Percentiles rank a stretch among this genome's conserved stretches.
These are phyloP conservation scores for Melikaiella ostensackeni DNA, from an alignment of 2,888 invertebrate genomes.

Conservation along the genomic window DNA sequence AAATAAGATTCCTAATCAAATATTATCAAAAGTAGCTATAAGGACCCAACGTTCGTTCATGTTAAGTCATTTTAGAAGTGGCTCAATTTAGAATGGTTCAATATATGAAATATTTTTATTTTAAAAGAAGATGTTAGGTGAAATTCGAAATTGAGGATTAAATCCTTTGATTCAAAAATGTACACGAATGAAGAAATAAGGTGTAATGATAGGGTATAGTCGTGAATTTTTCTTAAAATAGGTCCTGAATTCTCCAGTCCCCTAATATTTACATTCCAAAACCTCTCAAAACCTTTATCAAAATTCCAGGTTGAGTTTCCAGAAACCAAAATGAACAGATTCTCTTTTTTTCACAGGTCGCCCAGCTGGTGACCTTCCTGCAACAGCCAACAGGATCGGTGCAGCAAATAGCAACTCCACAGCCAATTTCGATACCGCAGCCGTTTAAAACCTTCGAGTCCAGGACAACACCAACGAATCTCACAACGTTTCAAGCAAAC, in stretches of 20 bases:
- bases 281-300: too few species aligned
- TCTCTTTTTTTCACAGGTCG: conserved; percentile 78
- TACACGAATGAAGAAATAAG: too few species aligned
- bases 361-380: conserved; percentile 87
- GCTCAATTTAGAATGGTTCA: too few species aligned
- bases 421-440: conserved; percentile 73
- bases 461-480: conserved; percentile 69
- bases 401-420: conserved; percentile 77
- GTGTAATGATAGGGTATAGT: background rate
- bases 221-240: background rate
- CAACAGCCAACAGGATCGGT: conserved; percentile 79
- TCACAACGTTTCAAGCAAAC: conserved; percentile 73
- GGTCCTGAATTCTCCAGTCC: background rate
- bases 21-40: too few species aligned
- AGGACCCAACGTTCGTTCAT: too few species aligned
- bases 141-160: too few species aligned
- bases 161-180: too few species aligned
- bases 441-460: conserved; percentile 63
- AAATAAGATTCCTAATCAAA: too few species aligned
- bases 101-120: too few species aligned
- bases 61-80: too few species aligned
- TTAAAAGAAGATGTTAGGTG: too few species aligned
- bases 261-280: too few species aligned
- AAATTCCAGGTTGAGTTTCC: background rate
- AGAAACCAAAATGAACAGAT: background rate